These are phyloP conservation scores for Ophion costatus DNA, from an alignment of 2,888 invertebrate genomes.

Conservation along the genomic window DNA sequence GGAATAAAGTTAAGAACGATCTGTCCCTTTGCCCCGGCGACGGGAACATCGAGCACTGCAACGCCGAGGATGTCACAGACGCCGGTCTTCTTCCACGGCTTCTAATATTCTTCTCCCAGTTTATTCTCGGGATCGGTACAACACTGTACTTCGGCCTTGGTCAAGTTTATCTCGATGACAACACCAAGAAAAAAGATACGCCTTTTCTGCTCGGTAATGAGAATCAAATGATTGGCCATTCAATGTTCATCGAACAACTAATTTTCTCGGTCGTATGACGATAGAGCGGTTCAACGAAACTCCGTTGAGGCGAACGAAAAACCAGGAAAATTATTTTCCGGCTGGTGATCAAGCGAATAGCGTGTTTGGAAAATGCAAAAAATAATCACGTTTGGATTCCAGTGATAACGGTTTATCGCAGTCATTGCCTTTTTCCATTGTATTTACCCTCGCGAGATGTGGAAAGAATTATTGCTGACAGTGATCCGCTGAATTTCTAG, in stretches of 20 bases:
- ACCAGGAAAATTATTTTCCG: background rate
- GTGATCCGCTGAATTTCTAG: background rate
- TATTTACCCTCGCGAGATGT: background rate
- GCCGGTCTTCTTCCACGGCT: conserved; percentile 85
- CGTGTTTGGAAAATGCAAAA: conserved; percentile 1
- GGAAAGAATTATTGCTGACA: conserved; percentile 5
- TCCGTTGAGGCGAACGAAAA: background rate
- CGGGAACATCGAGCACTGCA: conserved; percentile 82
- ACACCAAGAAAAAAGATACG: conserved; percentile 87
- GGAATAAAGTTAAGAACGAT: conserved; percentile 63
- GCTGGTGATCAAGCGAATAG: background rate
- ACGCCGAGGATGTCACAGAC: conserved; percentile 82
- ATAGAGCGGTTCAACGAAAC: conserved; percentile 15
- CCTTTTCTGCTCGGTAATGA: conserved; percentile 86
- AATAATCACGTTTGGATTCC: conserved; percentile 1
- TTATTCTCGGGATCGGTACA: conserved; percentile 88
- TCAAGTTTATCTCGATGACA: conserved; percentile 89
- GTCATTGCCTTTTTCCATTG: background rate
- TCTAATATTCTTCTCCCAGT: conserved; percentile 88
- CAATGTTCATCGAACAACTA: conserved; percentile 7
- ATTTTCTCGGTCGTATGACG: conserved; percentile 7
- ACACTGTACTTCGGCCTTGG: conserved; percentile 88
- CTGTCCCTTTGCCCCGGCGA: conserved; percentile 77
- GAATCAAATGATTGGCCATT: background rate
- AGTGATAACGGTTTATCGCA: conserved; percentile 27